Conservation (phyloP, 2,797 vertebrate genomes). For the Intellagama lesueurii region DNA sequence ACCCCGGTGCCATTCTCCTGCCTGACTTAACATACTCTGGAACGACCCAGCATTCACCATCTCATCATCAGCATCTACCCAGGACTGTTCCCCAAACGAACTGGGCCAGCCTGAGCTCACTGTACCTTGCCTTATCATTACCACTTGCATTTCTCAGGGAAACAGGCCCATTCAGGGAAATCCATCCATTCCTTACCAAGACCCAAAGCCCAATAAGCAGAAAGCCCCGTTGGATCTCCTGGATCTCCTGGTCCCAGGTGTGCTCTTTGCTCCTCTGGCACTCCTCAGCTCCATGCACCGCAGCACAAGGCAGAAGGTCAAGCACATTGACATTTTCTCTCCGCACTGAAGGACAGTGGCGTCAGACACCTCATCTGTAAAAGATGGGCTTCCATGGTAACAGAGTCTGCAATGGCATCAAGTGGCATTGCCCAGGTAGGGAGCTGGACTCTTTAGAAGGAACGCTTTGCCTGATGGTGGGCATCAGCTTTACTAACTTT, state of each 20-base stretch:
- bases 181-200: neutral
- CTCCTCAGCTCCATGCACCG: neutral
- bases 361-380: neutral
- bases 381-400: constrained; percentile 4
- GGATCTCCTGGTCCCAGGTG: neutral
- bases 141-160: neutral
- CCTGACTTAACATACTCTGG: neutral
- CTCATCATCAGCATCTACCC: neutral
- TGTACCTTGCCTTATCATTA: neutral
- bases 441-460: neutral
- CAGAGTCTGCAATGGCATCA: neutral
- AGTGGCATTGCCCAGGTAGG: neutral
- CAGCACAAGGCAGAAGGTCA: neutral
- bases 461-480: neutral
- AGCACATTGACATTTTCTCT: constrained; percentile 10
- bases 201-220: neutral
- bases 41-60: neutral
- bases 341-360: neutral
- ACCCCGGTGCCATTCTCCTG: neutral
- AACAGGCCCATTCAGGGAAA: neutral
- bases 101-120: neutral
- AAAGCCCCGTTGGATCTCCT: neutral
- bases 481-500: neutral
- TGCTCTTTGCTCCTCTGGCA: neutral
- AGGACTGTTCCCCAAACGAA: neutral